Evolutionary conservation across 2,797 vertebrate species (phyloP).

Genomic region (Lateolabrax maculatus): DNA sequence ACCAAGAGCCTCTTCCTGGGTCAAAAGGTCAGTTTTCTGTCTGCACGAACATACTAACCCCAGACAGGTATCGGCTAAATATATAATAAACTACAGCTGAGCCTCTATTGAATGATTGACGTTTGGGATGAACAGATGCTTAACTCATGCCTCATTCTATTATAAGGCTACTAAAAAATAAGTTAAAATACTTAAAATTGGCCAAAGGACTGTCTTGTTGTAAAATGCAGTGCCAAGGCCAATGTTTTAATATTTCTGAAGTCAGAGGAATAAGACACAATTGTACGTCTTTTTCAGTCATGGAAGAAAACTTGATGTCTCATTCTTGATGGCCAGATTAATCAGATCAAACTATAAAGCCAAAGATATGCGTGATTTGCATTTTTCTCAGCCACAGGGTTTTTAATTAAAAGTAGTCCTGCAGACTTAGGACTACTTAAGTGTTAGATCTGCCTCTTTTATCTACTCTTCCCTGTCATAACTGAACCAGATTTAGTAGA

Average conservation of each 20-base stretch:
- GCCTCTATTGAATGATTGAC: background rate
- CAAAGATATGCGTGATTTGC: background rate
- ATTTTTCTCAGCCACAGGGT: background rate
- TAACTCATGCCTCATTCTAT: background rate
- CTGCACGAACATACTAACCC: background rate
- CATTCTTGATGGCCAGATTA: background rate
- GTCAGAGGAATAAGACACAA: background rate
- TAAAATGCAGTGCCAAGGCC: background rate
- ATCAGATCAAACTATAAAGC: background rate
- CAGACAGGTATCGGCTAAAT: background rate
- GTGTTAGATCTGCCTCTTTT: background rate
- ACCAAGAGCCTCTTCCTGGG: constrained; percentile 98
- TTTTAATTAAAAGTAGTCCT: background rate
- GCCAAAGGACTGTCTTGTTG: background rate
- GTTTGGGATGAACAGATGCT: background rate
- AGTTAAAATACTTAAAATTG: too few relatives aligned
- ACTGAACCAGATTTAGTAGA: background rate
- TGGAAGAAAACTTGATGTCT: background rate
- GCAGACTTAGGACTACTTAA: background rate
- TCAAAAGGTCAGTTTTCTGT: constrained; percentile 91
- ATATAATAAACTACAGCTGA: background rate
- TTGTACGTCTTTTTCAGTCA: background rate
- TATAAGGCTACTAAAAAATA: background rate
- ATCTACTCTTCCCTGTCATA: background rate
- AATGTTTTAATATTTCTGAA: background rate